A percentile compares a stretch with the other conserved stretches of the same genome.
These are phyloP conservation scores for Sebastes reedi DNA, from an alignment of 2,797 vertebrate species.

Conservation along the genomic window DNA sequence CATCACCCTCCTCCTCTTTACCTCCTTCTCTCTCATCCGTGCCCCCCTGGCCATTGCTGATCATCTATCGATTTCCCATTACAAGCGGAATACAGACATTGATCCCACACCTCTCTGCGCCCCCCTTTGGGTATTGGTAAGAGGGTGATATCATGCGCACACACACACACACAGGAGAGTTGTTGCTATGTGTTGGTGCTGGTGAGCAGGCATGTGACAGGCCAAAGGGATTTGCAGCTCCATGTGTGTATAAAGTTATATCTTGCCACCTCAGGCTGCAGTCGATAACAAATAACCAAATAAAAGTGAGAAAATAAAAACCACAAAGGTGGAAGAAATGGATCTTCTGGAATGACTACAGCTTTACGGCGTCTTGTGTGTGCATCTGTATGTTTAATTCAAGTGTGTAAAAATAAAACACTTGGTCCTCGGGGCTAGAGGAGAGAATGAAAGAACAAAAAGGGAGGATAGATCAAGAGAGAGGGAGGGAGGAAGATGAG, in stretches of 20 bases:
- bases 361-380: constrained; percentile 12
- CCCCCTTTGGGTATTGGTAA: constrained; percentile 38
- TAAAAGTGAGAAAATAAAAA: constrained; percentile 60
- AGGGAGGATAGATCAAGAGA: constrained; percentile 25
- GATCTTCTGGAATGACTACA: constrained; percentile 32
- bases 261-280: constrained; percentile 44
- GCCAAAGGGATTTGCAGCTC: constrained; percentile 4
- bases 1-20: constrained; percentile 3
- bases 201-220: constrained; percentile 1
- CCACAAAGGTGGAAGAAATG: constrained; percentile 45
- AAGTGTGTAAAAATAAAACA: constrained; percentile 64
- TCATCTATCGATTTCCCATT: constrained; percentile 79
- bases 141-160: constrained; percentile 53
- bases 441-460: constrained; percentile 36
- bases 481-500: constrained; percentile 6
- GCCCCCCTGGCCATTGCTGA: constrained; percentile 46
- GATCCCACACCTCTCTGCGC: constrained; percentile 60
- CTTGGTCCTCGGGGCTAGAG: constrained; percentile 43
- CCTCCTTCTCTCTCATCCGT: background rate
- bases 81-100: constrained; percentile 69
- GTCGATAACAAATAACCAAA: constrained; percentile 66
- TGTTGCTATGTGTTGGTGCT: constrained; percentile 1
- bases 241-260: constrained; percentile 37
- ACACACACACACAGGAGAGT: background rate
- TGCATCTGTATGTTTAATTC: constrained; percentile 44